Percentiles rank a stretch among this genome's conserved stretches.
Evolutionary conservation across 35 echinoderm and acorn worm species (phyloP).

Genomic region (Ophiothrix spiculata): DNA sequence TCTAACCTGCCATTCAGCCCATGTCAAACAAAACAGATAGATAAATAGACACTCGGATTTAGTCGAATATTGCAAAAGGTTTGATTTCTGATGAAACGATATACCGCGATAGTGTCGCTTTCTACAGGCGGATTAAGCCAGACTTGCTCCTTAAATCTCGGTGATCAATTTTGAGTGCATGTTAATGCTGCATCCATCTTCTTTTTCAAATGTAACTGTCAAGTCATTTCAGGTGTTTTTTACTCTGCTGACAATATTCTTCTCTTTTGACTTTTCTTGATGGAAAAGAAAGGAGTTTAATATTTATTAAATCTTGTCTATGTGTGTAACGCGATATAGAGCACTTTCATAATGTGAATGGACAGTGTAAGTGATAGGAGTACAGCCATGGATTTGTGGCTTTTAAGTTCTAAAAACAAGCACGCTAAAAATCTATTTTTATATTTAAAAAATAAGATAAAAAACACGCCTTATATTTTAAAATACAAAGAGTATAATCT

Average conservation of each 20-base stretch:
- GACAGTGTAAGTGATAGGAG: background rate
- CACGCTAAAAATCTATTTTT: too few species aligned
- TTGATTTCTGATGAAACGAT: conserved; percentile 9
- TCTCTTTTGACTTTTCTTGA: background rate
- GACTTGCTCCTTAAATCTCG: background rate
- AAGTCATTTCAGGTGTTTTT: background rate
- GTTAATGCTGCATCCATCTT: background rate
- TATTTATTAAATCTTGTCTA: background rate
- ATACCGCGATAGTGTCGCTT: background rate
- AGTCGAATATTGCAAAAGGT: background rate
- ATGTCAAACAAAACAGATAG: background rate
- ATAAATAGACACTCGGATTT: background rate
- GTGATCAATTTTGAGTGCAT: background rate
- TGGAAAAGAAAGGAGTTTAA: background rate
- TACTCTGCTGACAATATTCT: background rate
- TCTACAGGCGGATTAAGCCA: background rate
- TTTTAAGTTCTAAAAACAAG: too few species aligned
- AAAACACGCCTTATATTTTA: too few species aligned
- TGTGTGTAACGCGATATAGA: background rate
- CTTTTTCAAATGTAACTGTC: background rate
- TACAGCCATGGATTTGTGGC: background rate
- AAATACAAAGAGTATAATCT: too few species aligned
- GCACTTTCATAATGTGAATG: background rate
- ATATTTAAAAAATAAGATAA: too few species aligned
- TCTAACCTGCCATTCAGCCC: background rate